phyloP scores from a whole-genome alignment of 2,888 invertebrate species.

The Eupithecia inturbata region DNA sequence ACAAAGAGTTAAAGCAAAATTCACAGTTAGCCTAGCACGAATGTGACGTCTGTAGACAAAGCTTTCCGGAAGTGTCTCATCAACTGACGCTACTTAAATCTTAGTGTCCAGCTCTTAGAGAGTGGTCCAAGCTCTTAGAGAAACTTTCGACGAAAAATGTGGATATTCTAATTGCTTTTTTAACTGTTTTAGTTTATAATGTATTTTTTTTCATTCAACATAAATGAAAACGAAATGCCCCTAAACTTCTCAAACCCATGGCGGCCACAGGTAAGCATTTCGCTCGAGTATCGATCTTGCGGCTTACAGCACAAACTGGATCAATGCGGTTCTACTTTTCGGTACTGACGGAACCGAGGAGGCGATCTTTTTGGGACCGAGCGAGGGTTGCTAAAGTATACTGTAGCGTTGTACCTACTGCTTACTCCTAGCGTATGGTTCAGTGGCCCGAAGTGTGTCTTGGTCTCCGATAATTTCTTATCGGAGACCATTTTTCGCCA shows the following conservation, averaged over 20 bases:
- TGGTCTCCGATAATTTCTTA: too few relatives aligned
- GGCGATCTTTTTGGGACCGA: neutral
- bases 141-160: too few relatives aligned
- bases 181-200: neutral
- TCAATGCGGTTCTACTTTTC: conserved; percentile 64
- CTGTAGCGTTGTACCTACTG: neutral
- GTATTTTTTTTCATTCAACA: neutral
- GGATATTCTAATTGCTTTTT: too few relatives aligned
- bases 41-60: neutral
- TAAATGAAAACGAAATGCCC: neutral
- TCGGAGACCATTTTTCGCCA: too few relatives aligned
- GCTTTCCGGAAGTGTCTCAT: neutral
- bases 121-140: too few relatives aligned
- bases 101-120: too few relatives aligned
- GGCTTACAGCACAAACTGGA: conserved; percentile 67
- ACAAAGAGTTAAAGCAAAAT: neutral
- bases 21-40: neutral
- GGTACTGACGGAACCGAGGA: conserved; percentile 44
- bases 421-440: too few relatives aligned
- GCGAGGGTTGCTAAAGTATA: too few relatives aligned
- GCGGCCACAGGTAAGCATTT: conserved; percentile 51
- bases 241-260: neutral
- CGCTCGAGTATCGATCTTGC: conserved; percentile 79
- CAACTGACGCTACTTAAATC: neutral
- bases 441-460: too few relatives aligned